Evolutionary conservation across 2,797 vertebrate species (phyloP), one percentile per base, ranked within the genome.

Genomic region (Amblyraja radiata): DNA sequence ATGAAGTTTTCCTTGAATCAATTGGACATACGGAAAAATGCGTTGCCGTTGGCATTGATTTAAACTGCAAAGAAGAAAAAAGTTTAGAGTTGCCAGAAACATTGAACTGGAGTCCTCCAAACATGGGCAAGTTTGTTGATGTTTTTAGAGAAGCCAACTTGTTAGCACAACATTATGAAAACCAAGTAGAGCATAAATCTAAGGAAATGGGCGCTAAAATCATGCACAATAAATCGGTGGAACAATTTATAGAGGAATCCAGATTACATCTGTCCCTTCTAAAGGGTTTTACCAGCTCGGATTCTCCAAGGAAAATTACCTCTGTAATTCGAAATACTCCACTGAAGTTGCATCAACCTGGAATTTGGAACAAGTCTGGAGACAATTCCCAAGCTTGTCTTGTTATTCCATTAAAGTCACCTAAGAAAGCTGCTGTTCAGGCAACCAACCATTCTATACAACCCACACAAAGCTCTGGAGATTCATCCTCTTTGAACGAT

Each of bases 91-190:
- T 6, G 6, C 94, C 94, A 76, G 94, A 94, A 6, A 54, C 58
- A 10, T 21, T 83, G 0, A 46, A 10, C 1, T 99, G 98, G 98
- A 98, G 97, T 93, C 97, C 97, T 0, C 95, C 98, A 68, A 94
- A 95, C 0, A 97, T 95, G 79, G 97, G 97, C 16, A 97, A 97
- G 93, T 97, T 98, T 93, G 96, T 98, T 23, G 97, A 97, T 71
- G 97, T 99, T 88, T 97, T 96, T 93, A 97, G 97, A 94, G 99
- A 99, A 95, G 99, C 99, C 16, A 96, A 94, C 93, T 94, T 95
- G 71, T 77, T 99, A 74, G 98, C 97, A 9, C 93, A 95, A n/a
- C 97, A 96, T 93, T 95, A 99, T 58, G 96, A 97, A 94, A 94
- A 93, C 93, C 94, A 6, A 58, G 83, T 74, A 23, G 23, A 94